Evolutionary conservation across 2,888 invertebrate genomes (phyloP).

Genomic region (Volucella zonaria): DNA sequence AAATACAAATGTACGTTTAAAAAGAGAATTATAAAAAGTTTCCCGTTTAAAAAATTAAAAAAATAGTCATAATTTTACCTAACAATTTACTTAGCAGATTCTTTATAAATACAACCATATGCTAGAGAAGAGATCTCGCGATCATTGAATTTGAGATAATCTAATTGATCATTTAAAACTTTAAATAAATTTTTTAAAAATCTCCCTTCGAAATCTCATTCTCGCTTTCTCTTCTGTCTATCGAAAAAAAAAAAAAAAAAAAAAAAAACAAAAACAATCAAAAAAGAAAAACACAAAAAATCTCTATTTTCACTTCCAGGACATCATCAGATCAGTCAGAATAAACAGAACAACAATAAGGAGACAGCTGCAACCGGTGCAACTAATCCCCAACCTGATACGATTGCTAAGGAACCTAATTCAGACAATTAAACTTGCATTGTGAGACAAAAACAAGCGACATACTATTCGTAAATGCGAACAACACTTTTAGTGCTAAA

Average conservation of each 20-base stretch:
- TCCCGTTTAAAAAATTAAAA: too few relatives aligned
- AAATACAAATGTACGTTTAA: too few relatives aligned
- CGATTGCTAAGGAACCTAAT: slow-evolving; percentile 11
- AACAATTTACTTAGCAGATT: neutral
- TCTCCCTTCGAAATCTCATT: slow-evolving; percentile 5
- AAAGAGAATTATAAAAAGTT: too few relatives aligned
- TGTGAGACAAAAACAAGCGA: slow-evolving; percentile 26
- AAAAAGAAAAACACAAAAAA: neutral
- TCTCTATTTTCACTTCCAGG: slow-evolving; percentile 31
- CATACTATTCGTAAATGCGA: slow-evolving; percentile 30
- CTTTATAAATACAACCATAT: slow-evolving; percentile 1
- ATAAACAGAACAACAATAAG: slow-evolving; percentile 11
- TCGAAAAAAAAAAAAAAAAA: neutral
- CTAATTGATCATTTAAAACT: neutral
- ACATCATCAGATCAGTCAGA: slow-evolving; percentile 17
- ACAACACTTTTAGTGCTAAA: slow-evolving; percentile 27
- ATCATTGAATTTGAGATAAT: neutral
- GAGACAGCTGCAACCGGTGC: slow-evolving; percentile 16
- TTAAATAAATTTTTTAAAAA: neutral
- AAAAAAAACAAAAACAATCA: neutral
- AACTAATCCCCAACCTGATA: slow-evolving; percentile 13
- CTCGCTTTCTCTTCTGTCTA: slow-evolving; percentile 7
- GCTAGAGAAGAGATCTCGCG: slow-evolving; percentile 15
- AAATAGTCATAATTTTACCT: neutral
- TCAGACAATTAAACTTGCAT: neutral